A percentile compares a stretch with the other conserved stretches of the same genome.
Evolutionary conservation across 2,888 invertebrate species (phyloP).

Genomic region (Acrobasis repandana): DNA sequence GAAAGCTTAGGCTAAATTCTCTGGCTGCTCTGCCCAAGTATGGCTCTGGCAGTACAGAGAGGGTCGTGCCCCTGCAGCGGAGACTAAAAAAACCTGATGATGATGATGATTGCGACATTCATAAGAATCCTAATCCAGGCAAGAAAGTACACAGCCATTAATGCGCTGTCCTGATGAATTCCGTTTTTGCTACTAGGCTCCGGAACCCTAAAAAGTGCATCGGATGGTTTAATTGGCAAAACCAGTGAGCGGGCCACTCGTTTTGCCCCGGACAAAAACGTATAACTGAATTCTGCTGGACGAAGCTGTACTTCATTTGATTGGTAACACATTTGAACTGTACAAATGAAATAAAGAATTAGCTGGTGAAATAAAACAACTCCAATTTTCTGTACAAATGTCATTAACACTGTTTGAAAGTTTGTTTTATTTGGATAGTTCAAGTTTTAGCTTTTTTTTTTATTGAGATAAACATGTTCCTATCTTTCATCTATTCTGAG

Average conservation of each 20-base stretch:
- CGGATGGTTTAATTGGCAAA: neutral
- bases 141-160: no score
- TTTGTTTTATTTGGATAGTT: neutral
- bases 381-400: neutral
- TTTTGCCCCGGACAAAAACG: neutral
- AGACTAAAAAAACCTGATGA: no score
- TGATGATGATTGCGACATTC: no score
- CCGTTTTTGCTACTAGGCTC: neutral
- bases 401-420: neutral
- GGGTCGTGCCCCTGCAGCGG: no score
- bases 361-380: slow-evolving; percentile 6
- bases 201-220: neutral
- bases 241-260: neutral
- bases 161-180: no score
- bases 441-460: neutral
- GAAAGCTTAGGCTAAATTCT: no score
- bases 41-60: no score
- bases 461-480: no score
- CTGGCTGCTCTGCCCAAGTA: no score
- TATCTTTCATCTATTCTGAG: no score
- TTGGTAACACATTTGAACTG: neutral
- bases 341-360: slow-evolving; percentile 11
- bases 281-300: neutral
- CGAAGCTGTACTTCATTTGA: slow-evolving; percentile 1
- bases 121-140: no score